Conservation (phyloP, 1,140 invertebrate species). For the Papilio xuthus region DNA sequence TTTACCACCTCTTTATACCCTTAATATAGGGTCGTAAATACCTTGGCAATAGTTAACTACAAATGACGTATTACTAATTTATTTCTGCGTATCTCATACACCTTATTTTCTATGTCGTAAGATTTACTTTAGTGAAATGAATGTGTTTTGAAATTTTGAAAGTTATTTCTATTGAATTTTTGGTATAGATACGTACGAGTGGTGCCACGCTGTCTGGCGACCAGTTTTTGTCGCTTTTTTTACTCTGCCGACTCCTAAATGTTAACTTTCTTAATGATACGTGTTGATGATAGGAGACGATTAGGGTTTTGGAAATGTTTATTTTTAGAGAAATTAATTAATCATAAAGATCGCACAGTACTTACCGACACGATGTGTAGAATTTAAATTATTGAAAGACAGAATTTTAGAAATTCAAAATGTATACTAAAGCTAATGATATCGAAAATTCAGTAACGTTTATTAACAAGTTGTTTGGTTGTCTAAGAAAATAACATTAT, state of each 20-base stretch:
- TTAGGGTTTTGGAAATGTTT: constrained; percentile 1
- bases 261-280: constrained; percentile 63
- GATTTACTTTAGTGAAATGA: not conserved
- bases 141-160: not conserved
- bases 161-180: not conserved
- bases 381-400: too few species aligned
- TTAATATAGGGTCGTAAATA: constrained; percentile 30
- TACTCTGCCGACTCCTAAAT: constrained; percentile 46
- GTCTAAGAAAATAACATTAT: too few species aligned
- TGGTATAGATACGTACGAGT: constrained; percentile 13
- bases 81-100: constrained; percentile 27
- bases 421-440: too few species aligned
- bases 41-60: constrained; percentile 20
- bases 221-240: constrained; percentile 56
- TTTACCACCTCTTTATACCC: constrained; percentile 21
- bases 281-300: constrained; percentile 49
- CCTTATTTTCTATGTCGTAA: not conserved
- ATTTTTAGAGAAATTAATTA: not conserved
- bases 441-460: too few species aligned
- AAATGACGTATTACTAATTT: constrained; percentile 41
- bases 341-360: too few species aligned
- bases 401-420: too few species aligned
- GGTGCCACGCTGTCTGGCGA: constrained; percentile 73
- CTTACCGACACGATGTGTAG: not conserved
- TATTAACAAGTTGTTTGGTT: not conserved